A percentile compares a stretch with the other conserved stretches of the same genome.
phyloP scores from a whole-genome alignment of 2,797 vertebrate species.

The Potorous gilbertii region DNA sequence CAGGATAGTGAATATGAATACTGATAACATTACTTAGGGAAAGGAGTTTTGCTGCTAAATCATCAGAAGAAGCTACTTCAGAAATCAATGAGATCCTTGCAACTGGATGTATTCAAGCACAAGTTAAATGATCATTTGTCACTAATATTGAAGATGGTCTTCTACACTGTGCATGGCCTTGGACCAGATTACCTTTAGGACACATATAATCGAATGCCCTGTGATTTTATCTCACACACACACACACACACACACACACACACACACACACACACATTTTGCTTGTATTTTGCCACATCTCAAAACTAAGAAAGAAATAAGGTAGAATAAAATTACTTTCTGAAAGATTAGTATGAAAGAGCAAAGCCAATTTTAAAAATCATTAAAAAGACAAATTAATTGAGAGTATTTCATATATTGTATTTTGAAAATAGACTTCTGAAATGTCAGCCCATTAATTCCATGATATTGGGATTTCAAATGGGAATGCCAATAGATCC shows the following conservation, averaged over 20 bases:
- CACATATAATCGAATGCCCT: neutral
- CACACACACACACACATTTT: neutral
- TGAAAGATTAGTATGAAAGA: neutral
- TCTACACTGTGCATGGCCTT: neutral
- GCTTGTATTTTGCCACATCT: neutral
- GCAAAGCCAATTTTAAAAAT: neutral
- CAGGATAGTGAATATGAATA: neutral
- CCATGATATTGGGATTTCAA: neutral
- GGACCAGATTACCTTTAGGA: neutral
- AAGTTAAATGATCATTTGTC: neutral
- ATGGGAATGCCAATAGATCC: neutral
- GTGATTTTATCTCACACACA: neutral
- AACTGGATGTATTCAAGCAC: neutral
- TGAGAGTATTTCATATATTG: neutral
- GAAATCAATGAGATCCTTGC: neutral
- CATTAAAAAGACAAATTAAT: neutral
- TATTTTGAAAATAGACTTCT: neutral
- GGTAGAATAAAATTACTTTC: neutral
- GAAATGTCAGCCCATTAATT: too few relatives aligned
- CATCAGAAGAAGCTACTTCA: neutral
- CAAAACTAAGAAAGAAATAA: neutral
- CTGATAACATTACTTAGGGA: neutral
- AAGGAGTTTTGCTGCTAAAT: neutral
- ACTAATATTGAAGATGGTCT: neutral
- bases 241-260: neutral